phyloP scores from a whole-genome alignment of 2,888 invertebrate genomes.

The Plagodis dolabraria region DNA sequence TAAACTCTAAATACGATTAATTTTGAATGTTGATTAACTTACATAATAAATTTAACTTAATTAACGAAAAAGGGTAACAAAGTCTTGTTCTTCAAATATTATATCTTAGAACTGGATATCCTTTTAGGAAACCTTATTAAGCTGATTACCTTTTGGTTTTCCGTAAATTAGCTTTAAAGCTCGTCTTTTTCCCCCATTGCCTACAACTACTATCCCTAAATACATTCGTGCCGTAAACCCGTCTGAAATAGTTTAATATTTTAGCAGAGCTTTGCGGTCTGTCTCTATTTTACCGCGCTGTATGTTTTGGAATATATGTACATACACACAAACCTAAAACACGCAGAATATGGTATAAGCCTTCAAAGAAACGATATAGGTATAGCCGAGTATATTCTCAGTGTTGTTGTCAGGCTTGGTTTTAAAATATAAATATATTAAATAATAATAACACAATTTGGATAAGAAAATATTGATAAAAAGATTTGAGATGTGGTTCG shows the following conservation, averaged over 20 bases:
- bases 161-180: conserved; percentile 23
- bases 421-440: too few species aligned
- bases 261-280: conserved; percentile 29
- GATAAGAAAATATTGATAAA: too few species aligned
- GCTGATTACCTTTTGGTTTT: conserved; percentile 16
- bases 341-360: conserved; percentile 3
- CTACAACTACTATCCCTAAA: conserved; percentile 11
- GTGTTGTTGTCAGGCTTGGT: not conserved
- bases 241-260: conserved; percentile 31
- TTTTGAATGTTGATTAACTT: not conserved
- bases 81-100: conserved; percentile 5
- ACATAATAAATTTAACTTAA: conserved; percentile 3
- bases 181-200: conserved; percentile 9
- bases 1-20: too few species aligned
- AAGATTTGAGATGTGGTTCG: too few species aligned
- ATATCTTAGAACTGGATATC: conserved; percentile 15
- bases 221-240: conserved; percentile 18
- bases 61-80: conserved; percentile 3
- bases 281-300: conserved; percentile 18
- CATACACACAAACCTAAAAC: conserved; percentile 4
- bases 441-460: too few species aligned
- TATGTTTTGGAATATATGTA: conserved; percentile 9
- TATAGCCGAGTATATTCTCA: conserved; percentile 1
- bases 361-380: too few species aligned
- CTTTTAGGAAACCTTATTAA: conserved; percentile 20